These are phyloP conservation scores for Sinosuthora webbiana DNA, from an alignment of 2,113 vertebrate species.

Conservation along the genomic window DNA sequence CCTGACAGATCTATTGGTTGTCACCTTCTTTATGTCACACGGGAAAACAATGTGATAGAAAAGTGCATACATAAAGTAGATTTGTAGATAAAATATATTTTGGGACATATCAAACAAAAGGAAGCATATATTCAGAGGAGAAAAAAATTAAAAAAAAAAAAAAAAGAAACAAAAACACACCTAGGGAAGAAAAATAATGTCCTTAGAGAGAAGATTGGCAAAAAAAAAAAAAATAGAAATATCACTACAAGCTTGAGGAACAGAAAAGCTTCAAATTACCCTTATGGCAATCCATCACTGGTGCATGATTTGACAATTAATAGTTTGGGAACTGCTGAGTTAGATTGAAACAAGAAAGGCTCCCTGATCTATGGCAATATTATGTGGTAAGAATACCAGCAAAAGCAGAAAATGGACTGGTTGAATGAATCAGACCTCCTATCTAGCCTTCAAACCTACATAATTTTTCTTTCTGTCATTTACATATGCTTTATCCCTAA, in stretches of 20 bases:
- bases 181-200: neutral
- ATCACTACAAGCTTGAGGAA: neutral
- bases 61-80: neutral
- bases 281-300: neutral
- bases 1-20: neutral
- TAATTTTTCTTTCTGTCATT: constrained; percentile 35
- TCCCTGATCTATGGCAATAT: neutral
- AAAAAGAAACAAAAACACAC: neutral
- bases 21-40: neutral
- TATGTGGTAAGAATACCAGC: neutral
- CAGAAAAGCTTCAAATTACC: neutral
- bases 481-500: constrained; percentile 10
- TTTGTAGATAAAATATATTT: neutral
- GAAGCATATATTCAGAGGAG: neutral
- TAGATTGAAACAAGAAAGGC: neutral
- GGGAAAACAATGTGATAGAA: neutral
- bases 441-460: neutral
- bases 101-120: neutral
- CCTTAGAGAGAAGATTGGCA: neutral
- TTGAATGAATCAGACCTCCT: neutral
- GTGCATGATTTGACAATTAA: constrained; percentile 19
- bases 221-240: neutral
- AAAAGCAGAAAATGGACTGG: constrained; percentile 7
- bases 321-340: constrained; percentile 4
- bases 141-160: fast-evolving